Percentiles rank a stretch among this genome's conserved stretches.
phyloP scores from a whole-genome alignment of 2,888 invertebrate species.

The Formica aserva region DNA sequence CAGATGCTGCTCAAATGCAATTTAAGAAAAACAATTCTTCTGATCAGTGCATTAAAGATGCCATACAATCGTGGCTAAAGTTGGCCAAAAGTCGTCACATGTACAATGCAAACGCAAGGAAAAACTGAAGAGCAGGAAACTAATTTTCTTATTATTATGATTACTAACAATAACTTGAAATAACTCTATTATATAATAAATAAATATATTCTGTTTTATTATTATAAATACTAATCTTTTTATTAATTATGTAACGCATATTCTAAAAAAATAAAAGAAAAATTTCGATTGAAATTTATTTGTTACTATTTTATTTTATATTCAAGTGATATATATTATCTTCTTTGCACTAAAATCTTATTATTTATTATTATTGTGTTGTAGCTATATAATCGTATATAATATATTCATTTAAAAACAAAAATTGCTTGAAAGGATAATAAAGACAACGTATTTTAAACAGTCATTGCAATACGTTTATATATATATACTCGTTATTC shows the following conservation, averaged over 20 bases:
- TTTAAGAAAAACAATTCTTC: not conserved
- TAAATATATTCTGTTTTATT: too few relatives aligned
- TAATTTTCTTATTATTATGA: not conserved
- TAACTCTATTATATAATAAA: too few relatives aligned
- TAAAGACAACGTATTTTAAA: not conserved
- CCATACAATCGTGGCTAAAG: not conserved
- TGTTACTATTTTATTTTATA: too few relatives aligned
- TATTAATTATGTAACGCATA: too few relatives aligned
- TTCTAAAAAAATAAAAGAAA: too few relatives aligned
- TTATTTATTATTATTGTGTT: too few relatives aligned
- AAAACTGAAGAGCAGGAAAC: not conserved
- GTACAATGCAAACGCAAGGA: not conserved
- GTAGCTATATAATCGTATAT: too few relatives aligned
- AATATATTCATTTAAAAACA: too few relatives aligned
- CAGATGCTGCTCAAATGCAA: conserved; percentile 1
- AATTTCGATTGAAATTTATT: too few relatives aligned
- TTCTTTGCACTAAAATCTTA: too few relatives aligned
- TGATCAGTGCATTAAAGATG: not conserved
- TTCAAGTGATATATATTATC: too few relatives aligned
- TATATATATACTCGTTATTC: not conserved
- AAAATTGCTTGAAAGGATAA: not conserved
- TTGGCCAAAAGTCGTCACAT: not conserved
- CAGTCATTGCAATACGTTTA: not conserved
- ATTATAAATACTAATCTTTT: too few relatives aligned
- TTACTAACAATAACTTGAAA: not conserved